Base-by-base conservation (phyloP, 2,888 invertebrate genomes). In the Netelia inedita region DNA sequence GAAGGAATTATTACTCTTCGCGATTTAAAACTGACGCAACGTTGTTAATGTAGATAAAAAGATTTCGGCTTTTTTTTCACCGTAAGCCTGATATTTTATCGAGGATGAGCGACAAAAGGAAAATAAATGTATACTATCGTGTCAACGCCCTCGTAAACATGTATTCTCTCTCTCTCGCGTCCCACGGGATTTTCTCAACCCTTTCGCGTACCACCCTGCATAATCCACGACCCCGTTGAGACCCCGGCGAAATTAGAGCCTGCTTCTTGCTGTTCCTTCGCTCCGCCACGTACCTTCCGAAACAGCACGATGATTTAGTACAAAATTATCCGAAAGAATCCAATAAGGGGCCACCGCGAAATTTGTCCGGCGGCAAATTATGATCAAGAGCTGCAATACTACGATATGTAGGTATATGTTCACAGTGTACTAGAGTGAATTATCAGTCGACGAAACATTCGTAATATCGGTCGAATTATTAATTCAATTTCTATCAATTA, bases 301-400 rank as follows among this genome's bases (percentile, higher is more conserved):
- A n/a, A 69, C 72, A 46, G 83, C 83, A 85, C 87, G 87, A 92
- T 92, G 92, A 93, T 93, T 93, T 92, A 93, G 89, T 89, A 89
- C 88, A 88, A 89, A 93, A 92, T 93, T 93, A 93, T 92, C 92
- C 91, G 90, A 88, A 92, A 89, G 89, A 92, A 92, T 92, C 91
- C 92, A 93, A 93, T 93, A 93, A 92, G 90, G 88, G 88, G 89
- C 8, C 85, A 91, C 91, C 90, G 87, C 88, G 82, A 86, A 90
- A 89, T 90, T 91, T 88, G 89, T 88, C 88, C 89, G 88, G 88
- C 90, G 88, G 89, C 90, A 91, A 92, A 93, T 93, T 92, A 91
- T 91, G 91, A 92, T 90, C 90, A 91, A 89, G 89, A 86, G 80
- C 86, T 71, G 75, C 35, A 81, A 79, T 85, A 81, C 63, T 65